Evolutionary conservation across 2,888 invertebrate species (phyloP).

Genomic region (Synanthedon myopaeformis): DNA sequence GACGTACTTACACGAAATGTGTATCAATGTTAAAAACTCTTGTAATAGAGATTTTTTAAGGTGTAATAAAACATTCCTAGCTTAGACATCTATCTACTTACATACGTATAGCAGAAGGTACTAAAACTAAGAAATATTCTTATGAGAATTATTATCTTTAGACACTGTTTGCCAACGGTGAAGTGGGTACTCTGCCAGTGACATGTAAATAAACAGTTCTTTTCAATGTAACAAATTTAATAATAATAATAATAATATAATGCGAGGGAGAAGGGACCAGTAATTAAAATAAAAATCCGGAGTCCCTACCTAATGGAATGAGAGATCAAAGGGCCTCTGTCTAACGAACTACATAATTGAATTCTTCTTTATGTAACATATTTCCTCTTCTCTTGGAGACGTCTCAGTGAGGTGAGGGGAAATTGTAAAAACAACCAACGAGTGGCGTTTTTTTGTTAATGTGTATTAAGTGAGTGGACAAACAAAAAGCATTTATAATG

Average conservation of each 20-base stretch:
- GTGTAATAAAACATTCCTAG: too few relatives aligned
- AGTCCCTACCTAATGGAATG: conserved; percentile 5
- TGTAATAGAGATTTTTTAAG: too few relatives aligned
- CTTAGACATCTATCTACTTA: too few relatives aligned
- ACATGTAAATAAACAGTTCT: neutral
- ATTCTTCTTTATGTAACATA: conserved; percentile 2
- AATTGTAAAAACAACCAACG: neutral
- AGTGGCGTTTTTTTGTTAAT: neutral
- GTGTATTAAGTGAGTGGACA: neutral
- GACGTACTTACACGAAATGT: too few relatives aligned
- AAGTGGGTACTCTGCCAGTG: neutral
- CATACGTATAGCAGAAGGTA: too few relatives aligned
- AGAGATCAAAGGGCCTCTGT: conserved; percentile 10
- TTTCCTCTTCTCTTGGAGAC: neutral
- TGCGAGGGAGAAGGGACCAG: neutral
- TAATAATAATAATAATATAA: neutral
- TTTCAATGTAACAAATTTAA: neutral
- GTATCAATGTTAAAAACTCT: too few relatives aligned
- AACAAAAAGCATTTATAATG: neutral
- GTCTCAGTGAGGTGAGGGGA: neutral
- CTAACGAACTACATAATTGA: conserved; percentile 11
- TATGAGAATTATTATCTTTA: too few relatives aligned
- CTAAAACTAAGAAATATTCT: too few relatives aligned
- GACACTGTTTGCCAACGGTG: too few relatives aligned
- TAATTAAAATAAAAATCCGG: conserved; percentile 6